These are phyloP conservation scores for Mamestra brassicae DNA, from an alignment of 2,888 invertebrate species.

Conservation along the genomic window DNA sequence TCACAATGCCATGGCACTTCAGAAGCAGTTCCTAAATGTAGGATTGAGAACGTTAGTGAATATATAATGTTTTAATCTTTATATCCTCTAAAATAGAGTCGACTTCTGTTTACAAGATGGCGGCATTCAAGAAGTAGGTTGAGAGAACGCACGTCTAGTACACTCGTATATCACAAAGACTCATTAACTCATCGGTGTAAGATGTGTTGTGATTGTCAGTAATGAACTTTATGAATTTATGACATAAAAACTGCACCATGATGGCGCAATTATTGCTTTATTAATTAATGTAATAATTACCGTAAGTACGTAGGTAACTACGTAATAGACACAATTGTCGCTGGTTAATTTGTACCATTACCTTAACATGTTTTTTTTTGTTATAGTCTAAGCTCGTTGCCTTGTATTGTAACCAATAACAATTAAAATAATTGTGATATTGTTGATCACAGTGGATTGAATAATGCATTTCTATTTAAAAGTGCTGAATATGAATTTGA, in stretches of 20 bases:
- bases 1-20: conserved; percentile 77
- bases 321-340: conserved; percentile 24
- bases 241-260: conserved; percentile 49
- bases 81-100: conserved; percentile 78
- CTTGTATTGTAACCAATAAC: background rate
- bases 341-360: conserved; percentile 29
- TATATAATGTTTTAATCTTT: conserved; percentile 83
- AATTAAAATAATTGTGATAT: background rate
- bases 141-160: conserved; percentile 88
- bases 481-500: background rate
- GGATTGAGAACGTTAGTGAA: conserved; percentile 84
- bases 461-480: background rate
- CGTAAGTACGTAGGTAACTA: background rate
- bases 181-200: conserved; percentile 84
- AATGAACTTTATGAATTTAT: conserved; percentile 66
- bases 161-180: conserved; percentile 88
- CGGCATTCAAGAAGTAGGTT: conserved; percentile 90
- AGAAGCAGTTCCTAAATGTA: conserved; percentile 86
- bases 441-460: background rate
- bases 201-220: conserved; percentile 70
- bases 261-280: conserved; percentile 40
- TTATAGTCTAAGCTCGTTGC: background rate
- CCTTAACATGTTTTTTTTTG: conserved; percentile 30
- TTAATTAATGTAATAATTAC: conserved; percentile 42
- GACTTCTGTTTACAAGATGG: conserved; percentile 77